These are phyloP conservation scores for Ptychoptera contaminata DNA, from an alignment of 2,888 invertebrate species.

Conservation along the genomic window DNA sequence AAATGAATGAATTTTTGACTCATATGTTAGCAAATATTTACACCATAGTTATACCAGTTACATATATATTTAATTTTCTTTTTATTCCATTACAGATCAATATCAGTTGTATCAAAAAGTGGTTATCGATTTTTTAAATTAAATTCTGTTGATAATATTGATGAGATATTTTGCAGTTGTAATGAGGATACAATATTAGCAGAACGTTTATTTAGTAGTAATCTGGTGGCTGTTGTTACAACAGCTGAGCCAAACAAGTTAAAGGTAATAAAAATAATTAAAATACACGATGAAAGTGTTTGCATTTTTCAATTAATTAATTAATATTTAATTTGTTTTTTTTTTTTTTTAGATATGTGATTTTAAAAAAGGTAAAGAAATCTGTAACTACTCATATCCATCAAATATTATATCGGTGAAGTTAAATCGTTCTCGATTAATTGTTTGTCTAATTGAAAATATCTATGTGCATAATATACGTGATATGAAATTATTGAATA, in stretches of 20 bases:
- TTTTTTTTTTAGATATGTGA: conserved; percentile 14
- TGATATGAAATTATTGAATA: conserved; percentile 29
- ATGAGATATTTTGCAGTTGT: conserved; percentile 29
- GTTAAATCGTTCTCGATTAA: conserved; percentile 27
- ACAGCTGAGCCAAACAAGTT: conserved; percentile 26
- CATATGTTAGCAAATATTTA: too few species aligned
- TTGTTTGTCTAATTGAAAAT: conserved; percentile 24
- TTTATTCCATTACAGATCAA: conserved; percentile 18
- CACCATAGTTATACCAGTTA: neutral
- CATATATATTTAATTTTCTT: neutral
- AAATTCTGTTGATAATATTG: conserved; percentile 24
- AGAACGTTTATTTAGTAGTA: conserved; percentile 28
- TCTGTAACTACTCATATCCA: conserved; percentile 30
- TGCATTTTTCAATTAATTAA: too few species aligned
- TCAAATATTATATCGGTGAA: conserved; percentile 27
- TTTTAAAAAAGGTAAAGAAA: conserved; percentile 30
- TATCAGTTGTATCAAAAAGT: conserved; percentile 21
- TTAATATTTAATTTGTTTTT: conserved; percentile 1
- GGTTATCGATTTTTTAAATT: conserved; percentile 28
- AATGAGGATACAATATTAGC: conserved; percentile 27
- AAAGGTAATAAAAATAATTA: conserved; percentile 16
- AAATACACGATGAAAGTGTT: too few species aligned
- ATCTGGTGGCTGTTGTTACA: conserved; percentile 28
- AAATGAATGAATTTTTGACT: too few species aligned
- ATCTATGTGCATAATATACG: conserved; percentile 31